Conservation (phyloP, 1,140 invertebrate species). For the Forficula auricularia region DNA sequence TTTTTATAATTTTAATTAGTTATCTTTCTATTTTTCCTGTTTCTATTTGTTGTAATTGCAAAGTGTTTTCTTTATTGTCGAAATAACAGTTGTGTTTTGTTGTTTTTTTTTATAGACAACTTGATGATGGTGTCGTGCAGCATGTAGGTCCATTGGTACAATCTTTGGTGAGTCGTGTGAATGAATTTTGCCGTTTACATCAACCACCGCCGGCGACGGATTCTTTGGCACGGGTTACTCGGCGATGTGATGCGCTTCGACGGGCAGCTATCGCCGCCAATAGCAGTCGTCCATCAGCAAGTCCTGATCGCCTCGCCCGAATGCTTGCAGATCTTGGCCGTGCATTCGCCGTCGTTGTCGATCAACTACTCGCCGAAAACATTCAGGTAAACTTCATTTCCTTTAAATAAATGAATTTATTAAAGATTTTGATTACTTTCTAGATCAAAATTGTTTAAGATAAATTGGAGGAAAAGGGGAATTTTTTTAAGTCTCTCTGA, state of each 20-base stretch:
- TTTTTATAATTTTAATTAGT: no score
- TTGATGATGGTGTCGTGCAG: conserved; percentile 17
- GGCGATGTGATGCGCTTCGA: conserved; percentile 8
- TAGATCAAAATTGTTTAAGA: no score
- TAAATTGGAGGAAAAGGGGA: no score
- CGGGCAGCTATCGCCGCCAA: conserved; percentile 10
- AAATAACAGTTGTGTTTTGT: no score
- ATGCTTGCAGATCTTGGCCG: conserved; percentile 23
- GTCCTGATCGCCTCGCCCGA: conserved; percentile 12
- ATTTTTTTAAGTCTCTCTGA: no score
- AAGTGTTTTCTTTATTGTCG: no score
- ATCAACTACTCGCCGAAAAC: conserved; percentile 23
- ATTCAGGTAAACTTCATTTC: conserved; percentile 17
- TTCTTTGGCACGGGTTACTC: not conserved
- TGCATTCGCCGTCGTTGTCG: conserved; percentile 27
- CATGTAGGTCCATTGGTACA: conserved; percentile 19
- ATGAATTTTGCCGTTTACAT: conserved; percentile 18
- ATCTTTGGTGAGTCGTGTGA: conserved; percentile 19
- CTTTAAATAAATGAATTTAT: no score
- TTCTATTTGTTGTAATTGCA: no score
- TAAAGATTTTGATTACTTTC: no score
- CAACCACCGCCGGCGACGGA: not conserved
- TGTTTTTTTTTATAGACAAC: conserved; percentile 18
- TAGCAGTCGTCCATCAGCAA: conserved; percentile 1
- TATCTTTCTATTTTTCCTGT: no score